Percentiles rank a stretch among this genome's conserved stretches.
Evolutionary conservation across 2,113 vertebrate genomes (phyloP).

Genomic region (Dascyllus trimaculatus): DNA sequence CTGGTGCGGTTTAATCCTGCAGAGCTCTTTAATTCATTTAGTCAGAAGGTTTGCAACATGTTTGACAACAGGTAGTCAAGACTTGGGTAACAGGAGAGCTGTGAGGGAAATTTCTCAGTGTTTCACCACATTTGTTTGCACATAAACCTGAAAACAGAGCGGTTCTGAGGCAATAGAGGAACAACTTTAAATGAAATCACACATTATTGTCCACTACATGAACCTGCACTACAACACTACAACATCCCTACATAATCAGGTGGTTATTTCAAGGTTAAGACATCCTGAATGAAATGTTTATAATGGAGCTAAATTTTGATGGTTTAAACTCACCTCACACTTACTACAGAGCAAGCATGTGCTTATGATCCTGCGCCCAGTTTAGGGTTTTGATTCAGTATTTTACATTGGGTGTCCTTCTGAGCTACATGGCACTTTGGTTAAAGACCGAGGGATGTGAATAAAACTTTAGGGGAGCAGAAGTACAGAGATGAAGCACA

Average conservation of each 20-base stretch:
- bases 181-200: too few relatives aligned
- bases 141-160: not conserved
- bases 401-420: too few relatives aligned
- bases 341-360: too few relatives aligned
- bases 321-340: too few relatives aligned
- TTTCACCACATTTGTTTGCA: conserved; percentile 28
- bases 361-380: too few relatives aligned
- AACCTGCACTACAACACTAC: too few relatives aligned
- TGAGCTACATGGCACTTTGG: not conserved
- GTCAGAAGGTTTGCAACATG: conserved; percentile 2
- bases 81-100: conserved; percentile 6
- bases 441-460: not conserved
- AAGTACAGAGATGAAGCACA: not conserved
- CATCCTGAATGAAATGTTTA: too few relatives aligned
- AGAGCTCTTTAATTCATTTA: conserved; percentile 7
- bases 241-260: too few relatives aligned
- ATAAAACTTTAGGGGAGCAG: not conserved
- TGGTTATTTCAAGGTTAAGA: too few relatives aligned
- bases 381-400: too few relatives aligned
- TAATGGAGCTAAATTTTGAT: too few relatives aligned
- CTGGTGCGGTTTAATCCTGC: conserved; percentile 13
- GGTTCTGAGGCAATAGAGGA: not conserved
- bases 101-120: not conserved
- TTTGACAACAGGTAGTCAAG: not conserved
- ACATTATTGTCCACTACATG: too few relatives aligned